These are phyloP conservation scores for Acrossocheilus fasciatus DNA, from an alignment of 2,797 vertebrate species.

Conservation along the genomic window DNA sequence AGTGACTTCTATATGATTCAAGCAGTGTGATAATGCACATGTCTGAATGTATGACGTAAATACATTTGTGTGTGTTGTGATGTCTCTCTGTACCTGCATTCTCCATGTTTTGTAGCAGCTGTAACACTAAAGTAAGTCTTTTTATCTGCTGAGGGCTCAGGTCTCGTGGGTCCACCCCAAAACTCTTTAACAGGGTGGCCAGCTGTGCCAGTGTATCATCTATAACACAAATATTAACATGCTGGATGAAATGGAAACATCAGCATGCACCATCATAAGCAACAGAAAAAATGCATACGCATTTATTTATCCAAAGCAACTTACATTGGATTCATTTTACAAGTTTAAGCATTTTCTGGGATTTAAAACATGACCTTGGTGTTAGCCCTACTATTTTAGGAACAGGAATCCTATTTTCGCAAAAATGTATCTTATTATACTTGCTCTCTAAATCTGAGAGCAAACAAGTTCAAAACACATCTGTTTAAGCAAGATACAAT, in stretches of 20 bases:
- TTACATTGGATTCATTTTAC: background rate
- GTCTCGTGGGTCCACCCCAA: slow-evolving; percentile 83
- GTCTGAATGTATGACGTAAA: slow-evolving; percentile 12
- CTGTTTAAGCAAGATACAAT: background rate
- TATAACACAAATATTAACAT: slow-evolving; percentile 61
- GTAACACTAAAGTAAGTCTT: slow-evolving; percentile 83
- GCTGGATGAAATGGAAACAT: background rate
- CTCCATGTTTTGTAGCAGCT: slow-evolving; percentile 77
- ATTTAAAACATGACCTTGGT: background rate
- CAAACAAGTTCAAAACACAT: background rate
- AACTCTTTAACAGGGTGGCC: slow-evolving; percentile 80
- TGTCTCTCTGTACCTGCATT: slow-evolving; percentile 73
- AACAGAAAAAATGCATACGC: background rate
- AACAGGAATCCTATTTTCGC: background rate
- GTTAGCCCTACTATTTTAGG: background rate
- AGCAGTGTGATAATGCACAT: background rate
- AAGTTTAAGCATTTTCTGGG: background rate
- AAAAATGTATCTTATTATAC: background rate
- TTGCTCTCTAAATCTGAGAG: background rate
- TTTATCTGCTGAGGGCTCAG: slow-evolving; percentile 89
- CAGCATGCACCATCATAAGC: background rate
- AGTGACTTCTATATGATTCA: background rate
- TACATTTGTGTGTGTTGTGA: background rate
- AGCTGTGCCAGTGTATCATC: slow-evolving; percentile 84
- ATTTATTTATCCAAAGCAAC: background rate